These are phyloP conservation scores for Scaptomyza flava DNA, from an alignment of 2,888 invertebrate species.

Conservation along the genomic window DNA sequence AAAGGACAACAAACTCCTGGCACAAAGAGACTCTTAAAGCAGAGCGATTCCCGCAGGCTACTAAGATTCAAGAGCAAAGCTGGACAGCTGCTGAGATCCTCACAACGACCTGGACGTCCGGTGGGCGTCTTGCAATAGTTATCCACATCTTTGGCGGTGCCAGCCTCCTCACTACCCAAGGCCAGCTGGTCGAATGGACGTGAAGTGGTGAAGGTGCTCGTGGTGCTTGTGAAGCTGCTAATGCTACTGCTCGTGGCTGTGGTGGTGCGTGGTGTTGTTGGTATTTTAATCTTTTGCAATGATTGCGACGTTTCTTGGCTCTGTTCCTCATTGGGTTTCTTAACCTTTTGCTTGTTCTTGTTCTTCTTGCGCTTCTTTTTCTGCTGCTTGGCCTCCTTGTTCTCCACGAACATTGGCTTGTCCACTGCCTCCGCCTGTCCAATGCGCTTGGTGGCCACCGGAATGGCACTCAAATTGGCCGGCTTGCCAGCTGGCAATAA, in stretches of 20 bases:
- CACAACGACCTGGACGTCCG: conserved; percentile 91
- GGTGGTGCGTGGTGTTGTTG: conserved; percentile 78
- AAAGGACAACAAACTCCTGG: conserved; percentile 96
- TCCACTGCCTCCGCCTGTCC: conserved; percentile 53
- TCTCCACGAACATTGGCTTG: conserved; percentile 80
- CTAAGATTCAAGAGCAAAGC: conserved; percentile 92
- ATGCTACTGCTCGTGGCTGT: conserved; percentile 24
- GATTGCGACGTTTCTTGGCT: conserved; percentile 45
- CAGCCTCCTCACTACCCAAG: conserved; percentile 84
- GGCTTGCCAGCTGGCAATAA: conserved; percentile 64
- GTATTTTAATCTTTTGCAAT: conserved; percentile 69
- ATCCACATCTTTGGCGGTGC: conserved; percentile 85
- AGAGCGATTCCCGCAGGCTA: conserved; percentile 93
- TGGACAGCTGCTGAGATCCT: conserved; percentile 95
- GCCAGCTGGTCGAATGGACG: conserved; percentile 76
- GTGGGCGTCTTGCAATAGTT: conserved; percentile 92
- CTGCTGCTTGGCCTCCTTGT: conserved; percentile 82
- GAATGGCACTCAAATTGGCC: conserved; percentile 58
- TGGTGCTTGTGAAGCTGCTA: conserved; percentile 25
- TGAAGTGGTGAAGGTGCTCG: conserved; percentile 34
- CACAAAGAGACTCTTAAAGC: conserved; percentile 95
- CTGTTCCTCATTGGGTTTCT: conserved; percentile 78
- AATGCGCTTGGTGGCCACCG: conserved; percentile 72
- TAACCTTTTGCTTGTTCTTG: conserved; percentile 80
- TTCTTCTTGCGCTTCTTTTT: conserved; percentile 81